phyloP scores from a whole-genome alignment of 2,113 vertebrate genomes.

The Anguilla japonica region DNA sequence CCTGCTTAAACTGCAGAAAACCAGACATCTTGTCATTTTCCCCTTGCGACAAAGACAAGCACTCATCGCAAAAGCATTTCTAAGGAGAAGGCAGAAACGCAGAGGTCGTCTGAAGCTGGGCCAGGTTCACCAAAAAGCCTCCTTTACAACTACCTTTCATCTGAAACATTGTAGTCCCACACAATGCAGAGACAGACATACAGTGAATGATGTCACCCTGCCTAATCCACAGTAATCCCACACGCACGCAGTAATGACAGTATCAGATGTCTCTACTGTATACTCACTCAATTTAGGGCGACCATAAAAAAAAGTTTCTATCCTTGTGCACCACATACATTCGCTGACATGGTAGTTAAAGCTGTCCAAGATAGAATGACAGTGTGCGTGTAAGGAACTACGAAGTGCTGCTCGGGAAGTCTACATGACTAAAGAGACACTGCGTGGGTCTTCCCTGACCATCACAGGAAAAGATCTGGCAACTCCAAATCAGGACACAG shows the following conservation, averaged over 20 bases:
- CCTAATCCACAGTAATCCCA: background rate
- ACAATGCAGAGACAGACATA: background rate
- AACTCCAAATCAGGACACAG: background rate
- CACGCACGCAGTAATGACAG: background rate
- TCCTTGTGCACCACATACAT: background rate
- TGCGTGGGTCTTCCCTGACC: background rate
- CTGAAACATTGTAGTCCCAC: background rate
- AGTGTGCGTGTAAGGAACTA: background rate
- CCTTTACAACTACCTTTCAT: background rate
- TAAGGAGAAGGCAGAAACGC: background rate
- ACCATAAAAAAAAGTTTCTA: background rate
- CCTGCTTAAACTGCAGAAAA: conserved; percentile 15
- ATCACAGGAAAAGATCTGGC: background rate
- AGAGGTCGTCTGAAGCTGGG: background rate
- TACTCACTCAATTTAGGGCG: background rate
- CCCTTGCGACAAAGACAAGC: background rate
- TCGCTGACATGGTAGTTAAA: background rate
- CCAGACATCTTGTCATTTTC: conserved; percentile 4
- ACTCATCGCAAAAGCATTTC: background rate
- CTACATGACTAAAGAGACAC: background rate
- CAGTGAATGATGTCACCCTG: background rate
- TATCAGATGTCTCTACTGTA: background rate
- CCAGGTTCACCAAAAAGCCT: background rate
- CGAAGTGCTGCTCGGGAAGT: background rate
- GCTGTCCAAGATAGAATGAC: background rate